Evolutionary conservation across 2,797 vertebrate species (phyloP), one percentile per base, ranked within the genome.

Genomic region (Myotis daubentonii): DNA sequence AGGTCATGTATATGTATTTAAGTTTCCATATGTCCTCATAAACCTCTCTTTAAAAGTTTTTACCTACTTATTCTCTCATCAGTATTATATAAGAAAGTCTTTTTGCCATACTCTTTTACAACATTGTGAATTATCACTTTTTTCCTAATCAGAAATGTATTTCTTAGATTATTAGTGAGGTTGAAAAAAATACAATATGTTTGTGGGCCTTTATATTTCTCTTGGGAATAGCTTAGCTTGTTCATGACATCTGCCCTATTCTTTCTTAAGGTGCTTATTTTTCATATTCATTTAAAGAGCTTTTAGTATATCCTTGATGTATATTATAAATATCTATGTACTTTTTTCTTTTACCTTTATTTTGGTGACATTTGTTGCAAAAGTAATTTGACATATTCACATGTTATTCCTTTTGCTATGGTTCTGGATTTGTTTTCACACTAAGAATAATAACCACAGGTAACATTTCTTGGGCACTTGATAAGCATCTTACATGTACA

Each of bases 1-100:
- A 47, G n/a, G 16, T 76, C 92, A 51, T 68, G 8, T 28, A 68
- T 30, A 62, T 1, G 13, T 89, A 44, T 76, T 90, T 75, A 80
- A 85, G 87, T 89, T 80, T 95, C 30, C 11, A 72, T 66, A 68
- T 83, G 55, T 28, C 17, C 80, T 93, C 33, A 62, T 80, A 81
- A 75, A 72, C n/a, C 70, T 20, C 15, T 75, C 4, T 87, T 13
- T 81, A 89, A 87, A 89, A 91, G 25, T n/a, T 95, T 91, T 91
- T 80, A 75, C 30, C 53, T 95, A 10, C 68, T 93, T 71, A 75
- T 93, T 87, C 22, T 76, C 3, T 84, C 38, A 80, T 76, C 28
- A 79, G 25, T 66, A 53, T 89, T 53, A 17, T 12, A 51, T 17
- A 25, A 89, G n/a, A 41, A 82, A 71, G 30, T 33, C 10, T 78